These are phyloP conservation scores for Protonibea diacanthus DNA, from an alignment of 2,797 vertebrate species.

Conservation along the genomic window DNA sequence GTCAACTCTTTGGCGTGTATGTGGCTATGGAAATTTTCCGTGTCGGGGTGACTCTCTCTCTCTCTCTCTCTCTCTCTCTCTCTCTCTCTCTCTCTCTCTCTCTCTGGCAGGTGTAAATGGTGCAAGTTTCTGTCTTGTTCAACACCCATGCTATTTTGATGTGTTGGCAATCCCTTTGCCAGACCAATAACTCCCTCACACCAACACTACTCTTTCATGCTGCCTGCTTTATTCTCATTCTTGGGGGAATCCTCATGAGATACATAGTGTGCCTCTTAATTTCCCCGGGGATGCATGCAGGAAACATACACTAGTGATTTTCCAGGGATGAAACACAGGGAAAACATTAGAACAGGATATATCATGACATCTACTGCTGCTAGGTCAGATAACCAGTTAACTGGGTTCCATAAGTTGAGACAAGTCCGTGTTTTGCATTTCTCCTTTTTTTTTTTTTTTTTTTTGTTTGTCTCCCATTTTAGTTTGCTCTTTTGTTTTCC, in stretches of 20 bases:
- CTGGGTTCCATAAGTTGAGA: constrained; percentile 77
- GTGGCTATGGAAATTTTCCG: constrained; percentile 69
- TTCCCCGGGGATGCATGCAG: constrained; percentile 85
- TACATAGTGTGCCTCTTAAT: constrained; percentile 87
- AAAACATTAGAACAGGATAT: constrained; percentile 79
- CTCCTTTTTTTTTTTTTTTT: constrained; percentile 31
- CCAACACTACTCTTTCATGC: constrained; percentile 85
- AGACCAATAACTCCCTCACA: constrained; percentile 85
- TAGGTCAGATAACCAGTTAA: constrained; percentile 81
- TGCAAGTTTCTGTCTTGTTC: constrained; percentile 84
- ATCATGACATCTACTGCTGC: constrained; percentile 73
- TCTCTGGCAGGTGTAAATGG: constrained; percentile 83
- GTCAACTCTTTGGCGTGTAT: constrained; percentile 55
- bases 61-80: constrained; percentile 44
- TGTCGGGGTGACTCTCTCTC: constrained; percentile 61
- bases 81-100: constrained; percentile 34
- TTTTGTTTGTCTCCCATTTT: constrained; percentile 64
- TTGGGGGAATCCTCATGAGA: constrained; percentile 83
- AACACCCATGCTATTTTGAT: constrained; percentile 85
- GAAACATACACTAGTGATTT: constrained; percentile 87
- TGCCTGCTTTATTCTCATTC: constrained; percentile 85
- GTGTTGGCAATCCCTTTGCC: constrained; percentile 84
- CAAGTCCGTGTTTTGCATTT: constrained; percentile 64
- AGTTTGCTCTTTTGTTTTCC: constrained; percentile 73
- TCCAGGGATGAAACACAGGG: constrained; percentile 83